These are phyloP conservation scores for Eolophus roseicapilla DNA, from an alignment of 2,113 vertebrate genomes.

Conservation along the genomic window DNA sequence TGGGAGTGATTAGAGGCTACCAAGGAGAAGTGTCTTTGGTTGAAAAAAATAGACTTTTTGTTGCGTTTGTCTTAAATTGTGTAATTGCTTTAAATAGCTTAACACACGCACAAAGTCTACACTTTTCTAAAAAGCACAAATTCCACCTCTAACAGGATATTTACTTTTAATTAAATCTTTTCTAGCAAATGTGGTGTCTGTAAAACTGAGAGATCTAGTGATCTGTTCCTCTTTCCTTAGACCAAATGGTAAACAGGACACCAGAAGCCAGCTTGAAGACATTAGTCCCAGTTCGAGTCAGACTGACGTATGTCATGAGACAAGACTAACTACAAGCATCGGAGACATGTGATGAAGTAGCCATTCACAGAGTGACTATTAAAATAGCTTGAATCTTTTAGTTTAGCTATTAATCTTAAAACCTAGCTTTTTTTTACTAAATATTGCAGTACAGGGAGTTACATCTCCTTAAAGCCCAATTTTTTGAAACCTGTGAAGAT, in stretches of 20 bases:
- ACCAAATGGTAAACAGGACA: not conserved
- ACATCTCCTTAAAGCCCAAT: not conserved
- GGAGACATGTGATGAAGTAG: not conserved
- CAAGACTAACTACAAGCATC: not conserved
- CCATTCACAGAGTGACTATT: not conserved
- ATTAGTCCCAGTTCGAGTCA: not conserved
- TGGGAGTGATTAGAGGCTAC: not conserved
- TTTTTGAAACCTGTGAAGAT: not conserved
- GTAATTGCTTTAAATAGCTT: not conserved
- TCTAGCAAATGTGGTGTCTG: not conserved
- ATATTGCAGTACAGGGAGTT: not conserved
- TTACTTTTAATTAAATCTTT: not conserved
- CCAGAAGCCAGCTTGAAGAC: not conserved
- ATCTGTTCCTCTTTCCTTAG: not conserved
- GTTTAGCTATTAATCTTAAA: not conserved
- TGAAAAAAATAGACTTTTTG: not conserved
- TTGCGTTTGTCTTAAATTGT: not conserved
- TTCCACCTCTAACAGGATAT: not conserved
- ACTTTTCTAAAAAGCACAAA: not conserved
- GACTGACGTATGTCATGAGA: not conserved
- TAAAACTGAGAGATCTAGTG: not conserved
- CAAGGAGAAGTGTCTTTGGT: not conserved
- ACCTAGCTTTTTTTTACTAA: not conserved
- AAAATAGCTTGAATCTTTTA: not conserved
- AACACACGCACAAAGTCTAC: not conserved